Conservation (phyloP, 2,797 vertebrate genomes). For the Anabacerthia variegaticeps region DNA sequence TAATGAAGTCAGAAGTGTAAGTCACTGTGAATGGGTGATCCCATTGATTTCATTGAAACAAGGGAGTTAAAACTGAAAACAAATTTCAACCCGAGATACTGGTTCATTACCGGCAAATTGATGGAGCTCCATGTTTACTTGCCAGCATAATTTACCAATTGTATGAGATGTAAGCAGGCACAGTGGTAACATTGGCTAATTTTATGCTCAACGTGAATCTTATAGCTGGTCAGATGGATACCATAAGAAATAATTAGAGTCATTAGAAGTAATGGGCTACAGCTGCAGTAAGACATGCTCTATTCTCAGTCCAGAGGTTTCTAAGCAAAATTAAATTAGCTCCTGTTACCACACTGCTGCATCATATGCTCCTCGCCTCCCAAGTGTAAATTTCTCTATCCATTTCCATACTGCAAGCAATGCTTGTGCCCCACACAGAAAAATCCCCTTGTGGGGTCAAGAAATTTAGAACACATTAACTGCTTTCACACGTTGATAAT, state of each 20-base stretch:
- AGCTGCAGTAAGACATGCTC: slow-evolving; percentile 51
- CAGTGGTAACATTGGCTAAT: slow-evolving; percentile 49
- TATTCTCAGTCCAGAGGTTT: slow-evolving; percentile 47
- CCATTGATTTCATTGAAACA: slow-evolving; percentile 37
- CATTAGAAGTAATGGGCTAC: slow-evolving; percentile 64
- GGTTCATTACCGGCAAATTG: slow-evolving; percentile 53
- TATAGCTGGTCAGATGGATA: slow-evolving; percentile 60
- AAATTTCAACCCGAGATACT: slow-evolving; percentile 17
- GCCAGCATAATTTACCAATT: slow-evolving; percentile 54
- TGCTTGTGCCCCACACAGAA: neutral
- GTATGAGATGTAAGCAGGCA: slow-evolving; percentile 26
- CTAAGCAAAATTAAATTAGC: slow-evolving; percentile 60
- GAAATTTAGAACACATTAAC: neutral
- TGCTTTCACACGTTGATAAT: neutral
- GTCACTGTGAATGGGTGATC: neutral
- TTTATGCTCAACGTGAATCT: slow-evolving; percentile 58
- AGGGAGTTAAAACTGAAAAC: slow-evolving; percentile 17
- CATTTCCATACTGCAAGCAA: neutral
- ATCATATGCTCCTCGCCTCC: slow-evolving; percentile 29
- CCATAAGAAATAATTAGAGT: slow-evolving; percentile 66
- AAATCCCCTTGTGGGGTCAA: neutral
- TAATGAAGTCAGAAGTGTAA: neutral
- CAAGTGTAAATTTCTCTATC: neutral
- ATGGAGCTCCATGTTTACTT: slow-evolving; percentile 39
- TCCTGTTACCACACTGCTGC: slow-evolving; percentile 24